Evolutionary conservation across 2,888 invertebrate species (phyloP).

Genomic region (Tenthredo mesomela): DNA sequence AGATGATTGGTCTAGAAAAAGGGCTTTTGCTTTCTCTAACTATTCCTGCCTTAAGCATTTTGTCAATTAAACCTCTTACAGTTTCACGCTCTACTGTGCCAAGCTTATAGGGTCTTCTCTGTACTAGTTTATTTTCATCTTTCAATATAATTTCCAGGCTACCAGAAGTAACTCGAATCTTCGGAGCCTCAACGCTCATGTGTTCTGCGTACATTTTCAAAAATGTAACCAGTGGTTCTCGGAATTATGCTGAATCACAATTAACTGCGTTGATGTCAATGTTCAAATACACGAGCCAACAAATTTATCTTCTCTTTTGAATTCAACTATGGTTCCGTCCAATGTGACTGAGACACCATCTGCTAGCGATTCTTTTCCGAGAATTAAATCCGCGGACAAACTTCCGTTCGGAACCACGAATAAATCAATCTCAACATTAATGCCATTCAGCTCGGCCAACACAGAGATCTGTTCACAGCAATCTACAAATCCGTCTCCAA

Average conservation of each 20-base stretch:
- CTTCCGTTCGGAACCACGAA: conserved; percentile 3
- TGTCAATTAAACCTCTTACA: no score
- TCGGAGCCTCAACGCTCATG: conserved; percentile 11
- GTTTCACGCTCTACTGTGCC: no score
- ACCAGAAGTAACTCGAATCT: not conserved
- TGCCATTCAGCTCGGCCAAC: no score
- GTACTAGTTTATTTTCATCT: not conserved
- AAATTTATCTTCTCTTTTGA: not conserved
- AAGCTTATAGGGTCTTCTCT: conserved; percentile 21
- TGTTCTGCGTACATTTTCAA: not conserved
- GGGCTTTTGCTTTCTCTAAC: no score
- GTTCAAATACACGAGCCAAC: not conserved
- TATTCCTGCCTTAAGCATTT: no score
- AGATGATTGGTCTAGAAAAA: no score
- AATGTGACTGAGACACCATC: not conserved
- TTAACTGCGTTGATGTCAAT: conserved; percentile 58
- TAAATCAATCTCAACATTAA: not conserved
- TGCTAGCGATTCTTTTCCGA: not conserved
- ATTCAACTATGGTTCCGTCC: not conserved
- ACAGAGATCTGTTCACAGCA: no score
- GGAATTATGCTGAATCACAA: conserved; percentile 57
- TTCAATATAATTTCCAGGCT: not conserved
- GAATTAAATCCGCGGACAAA: conserved; percentile 17
- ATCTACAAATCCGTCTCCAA: no score
- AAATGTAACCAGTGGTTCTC: not conserved